Evolutionary conservation across 2,888 invertebrate species (phyloP), one percentile per base, ranked within the genome.

Genomic region (Steromphala cineraria): DNA sequence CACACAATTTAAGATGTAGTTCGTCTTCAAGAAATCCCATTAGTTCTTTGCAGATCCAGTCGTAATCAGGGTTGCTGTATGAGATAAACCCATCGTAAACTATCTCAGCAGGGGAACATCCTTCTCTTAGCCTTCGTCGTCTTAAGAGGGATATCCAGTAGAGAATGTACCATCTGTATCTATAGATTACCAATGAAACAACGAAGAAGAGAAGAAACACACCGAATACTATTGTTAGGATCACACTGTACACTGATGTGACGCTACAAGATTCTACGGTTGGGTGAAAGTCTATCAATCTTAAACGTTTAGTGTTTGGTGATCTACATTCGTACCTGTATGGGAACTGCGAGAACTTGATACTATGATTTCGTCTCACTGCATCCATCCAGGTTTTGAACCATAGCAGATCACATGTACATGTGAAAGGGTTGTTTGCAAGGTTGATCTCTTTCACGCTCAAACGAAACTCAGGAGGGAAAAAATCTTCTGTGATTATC

Each of bases 391-490:
- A 98, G 94, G 96, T 96, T 97, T 98, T 98, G 74, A 97, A 95
- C 92, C 97, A 96, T 94, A 97, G 96, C 83, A 97, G 96, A 93
- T 97, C 97, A 93, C 98, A 98, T 91, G 96, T 96, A 94, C 98
- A 98, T 85, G 96, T 96, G 87, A 97, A 94, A 74, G 97, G 97
- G 94, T 98, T 98, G 92, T 97, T 97, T 97, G 95, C 96, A 83
- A 98, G 94, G 93, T 92, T 90, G 3, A 92, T 86, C 52, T 84
- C 86, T 31, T 88, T 96, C 87, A 98, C 94, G 46, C 31, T 76
- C n/a, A 53, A 24, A 15, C 76, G 53, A 17, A 76, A 53, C 56
- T 76, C 76, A 17, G 55, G 19, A n/a, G 76, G 76, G 13, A 76
- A 76, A 8, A 31, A 36, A 4, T 28, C 36, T 40, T 76, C 76